Conservation (phyloP, 2,113 vertebrate genomes). For the Lampris incognitus region DNA sequence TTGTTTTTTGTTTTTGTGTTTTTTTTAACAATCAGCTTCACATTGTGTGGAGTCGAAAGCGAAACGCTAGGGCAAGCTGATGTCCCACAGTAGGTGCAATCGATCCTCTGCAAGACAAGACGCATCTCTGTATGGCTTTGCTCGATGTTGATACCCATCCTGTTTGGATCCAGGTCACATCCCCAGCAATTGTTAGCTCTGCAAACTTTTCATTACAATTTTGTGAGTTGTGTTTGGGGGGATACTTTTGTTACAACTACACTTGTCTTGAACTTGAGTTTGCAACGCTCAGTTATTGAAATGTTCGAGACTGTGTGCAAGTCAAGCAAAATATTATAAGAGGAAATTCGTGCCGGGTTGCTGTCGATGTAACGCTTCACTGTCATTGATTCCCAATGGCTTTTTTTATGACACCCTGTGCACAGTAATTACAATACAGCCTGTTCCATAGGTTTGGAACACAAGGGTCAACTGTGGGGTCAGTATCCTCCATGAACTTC, state of each 20-base stretch:
- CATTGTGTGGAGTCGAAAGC: neutral
- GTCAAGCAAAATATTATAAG: conserved; percentile 3
- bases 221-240: neutral
- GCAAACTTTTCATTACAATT: neutral
- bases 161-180: no score
- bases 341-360: conserved; percentile 10
- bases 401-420: conserved; percentile 19
- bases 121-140: no score
- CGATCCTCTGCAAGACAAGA: neutral
- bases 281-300: conserved; percentile 4
- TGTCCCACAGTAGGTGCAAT: neutral
- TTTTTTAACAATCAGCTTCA: neutral
- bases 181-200: no score
- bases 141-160: no score
- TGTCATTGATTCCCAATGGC: conserved; percentile 51
- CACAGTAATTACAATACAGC: conserved; percentile 41
- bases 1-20: neutral
- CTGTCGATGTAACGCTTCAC: conserved; percentile 43
- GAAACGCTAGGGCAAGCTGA: no score
- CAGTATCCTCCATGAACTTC: conserved; percentile 10
- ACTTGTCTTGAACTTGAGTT: neutral
- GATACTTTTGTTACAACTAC: no score
- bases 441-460: conserved; percentile 16
- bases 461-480: conserved; percentile 12
- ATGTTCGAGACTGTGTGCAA: conserved; percentile 7